Evolutionary conservation across 2,888 invertebrate species (phyloP).

Genomic region (Cheilosia grossa): DNA sequence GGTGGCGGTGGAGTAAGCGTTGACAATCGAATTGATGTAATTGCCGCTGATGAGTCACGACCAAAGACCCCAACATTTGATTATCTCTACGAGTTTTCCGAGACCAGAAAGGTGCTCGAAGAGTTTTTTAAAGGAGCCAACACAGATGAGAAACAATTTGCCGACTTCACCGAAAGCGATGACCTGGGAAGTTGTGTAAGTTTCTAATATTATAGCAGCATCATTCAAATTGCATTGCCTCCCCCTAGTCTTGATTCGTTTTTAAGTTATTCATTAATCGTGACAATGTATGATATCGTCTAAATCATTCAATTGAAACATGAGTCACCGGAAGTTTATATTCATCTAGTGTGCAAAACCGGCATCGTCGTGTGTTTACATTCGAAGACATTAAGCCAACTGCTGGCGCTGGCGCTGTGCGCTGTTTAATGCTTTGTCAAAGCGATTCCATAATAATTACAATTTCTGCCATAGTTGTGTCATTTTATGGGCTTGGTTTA

Average conservation of each 20-base stretch:
- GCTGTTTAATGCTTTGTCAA: not conserved
- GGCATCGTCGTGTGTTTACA: constrained; percentile 13
- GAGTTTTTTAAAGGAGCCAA: constrained; percentile 94
- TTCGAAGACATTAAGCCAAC: constrained; percentile 1
- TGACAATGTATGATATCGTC: constrained; percentile 27
- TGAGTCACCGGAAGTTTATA: constrained; percentile 47
- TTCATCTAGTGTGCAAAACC: not conserved
- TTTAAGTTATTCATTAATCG: constrained; percentile 48
- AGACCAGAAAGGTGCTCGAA: constrained; percentile 95
- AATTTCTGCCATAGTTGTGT: not conserved
- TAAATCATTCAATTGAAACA: constrained; percentile 17
- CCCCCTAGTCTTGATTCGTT: not conserved
- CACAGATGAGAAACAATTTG: constrained; percentile 84
- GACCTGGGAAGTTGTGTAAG: constrained; percentile 81
- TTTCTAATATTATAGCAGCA: constrained; percentile 22
- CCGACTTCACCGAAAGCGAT: constrained; percentile 82
- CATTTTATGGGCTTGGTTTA: not conserved
- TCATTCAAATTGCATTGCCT: constrained; percentile 13
- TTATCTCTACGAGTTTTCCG: constrained; percentile 95
- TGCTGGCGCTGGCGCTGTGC: not conserved
- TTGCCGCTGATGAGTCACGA: constrained; percentile 63
- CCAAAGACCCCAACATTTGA: constrained; percentile 88
- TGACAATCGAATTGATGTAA: constrained; percentile 49
- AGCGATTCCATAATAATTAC: constrained; percentile 1
- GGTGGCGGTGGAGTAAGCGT: constrained; percentile 72